These are phyloP conservation scores for Eucidaris tribuloides DNA, from an alignment of 35 echinoderm and acorn worm species.

Conservation along the genomic window DNA sequence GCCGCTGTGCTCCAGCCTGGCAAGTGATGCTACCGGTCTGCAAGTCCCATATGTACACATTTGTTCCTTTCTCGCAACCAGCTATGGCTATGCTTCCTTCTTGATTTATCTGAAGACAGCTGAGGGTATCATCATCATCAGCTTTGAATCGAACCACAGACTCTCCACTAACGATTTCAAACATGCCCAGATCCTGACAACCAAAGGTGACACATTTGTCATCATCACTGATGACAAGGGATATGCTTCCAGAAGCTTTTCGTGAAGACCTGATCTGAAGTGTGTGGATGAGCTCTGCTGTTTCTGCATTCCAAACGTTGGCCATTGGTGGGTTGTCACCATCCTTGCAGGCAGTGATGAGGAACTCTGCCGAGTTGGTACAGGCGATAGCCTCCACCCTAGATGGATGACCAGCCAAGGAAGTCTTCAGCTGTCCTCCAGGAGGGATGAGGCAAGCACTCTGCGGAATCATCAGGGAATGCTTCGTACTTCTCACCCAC, in stretches of 20 bases:
- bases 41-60: constrained; percentile 49
- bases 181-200: constrained; percentile 31
- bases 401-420: constrained; percentile 65
- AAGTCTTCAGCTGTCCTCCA: constrained; percentile 72
- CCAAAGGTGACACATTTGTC: constrained; percentile 46
- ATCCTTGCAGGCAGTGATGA: constrained; percentile 65
- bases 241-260: constrained; percentile 1
- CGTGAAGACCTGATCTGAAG: not conserved
- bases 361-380: constrained; percentile 7
- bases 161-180: constrained; percentile 57
- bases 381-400: constrained; percentile 43
- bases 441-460: constrained; percentile 72
- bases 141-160: constrained; percentile 36
- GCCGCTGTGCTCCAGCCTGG: constrained; percentile 25
- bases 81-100: not conserved
- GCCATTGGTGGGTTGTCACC: constrained; percentile 44
- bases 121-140: constrained; percentile 20
- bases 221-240: constrained; percentile 2
- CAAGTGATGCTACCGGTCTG: not conserved
- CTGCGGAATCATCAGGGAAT: constrained; percentile 56
- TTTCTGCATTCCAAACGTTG: constrained; percentile 68
- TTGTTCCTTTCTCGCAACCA: constrained; percentile 18
- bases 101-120: not conserved
- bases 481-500: constrained; percentile 37
- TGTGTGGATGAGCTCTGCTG: constrained; percentile 62